Base-by-base conservation (phyloP, 1,140 invertebrate species). In the Anoplophora glabripennis region DNA sequence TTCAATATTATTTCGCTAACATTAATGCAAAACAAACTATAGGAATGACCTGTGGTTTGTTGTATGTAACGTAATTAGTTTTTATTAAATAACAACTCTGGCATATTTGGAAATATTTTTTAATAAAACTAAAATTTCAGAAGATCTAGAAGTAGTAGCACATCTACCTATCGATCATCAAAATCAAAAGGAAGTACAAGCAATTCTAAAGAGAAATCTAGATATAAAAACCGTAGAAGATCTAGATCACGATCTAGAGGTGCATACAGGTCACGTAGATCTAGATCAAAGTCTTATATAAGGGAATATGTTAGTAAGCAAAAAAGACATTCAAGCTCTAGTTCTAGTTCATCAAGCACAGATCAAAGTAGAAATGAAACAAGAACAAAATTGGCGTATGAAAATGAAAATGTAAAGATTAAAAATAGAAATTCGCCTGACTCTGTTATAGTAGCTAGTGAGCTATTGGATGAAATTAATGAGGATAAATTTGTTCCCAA, bases 391-490 rank as follows among this genome's bases (percentile, higher is more conserved):
- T n/a, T 17, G 12, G 62, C 64, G 51, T 59, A 21, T 8, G 49
- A 64, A 38, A 17, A 40, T 37, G 59, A 57, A 52, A 54, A 3
- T 18, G 4, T 40, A 0, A 57, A 42, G 40, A 28, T 4, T 40
- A 28, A 44, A 34, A 46, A 53, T 51, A 10, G 15, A 15, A 37
- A 10, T 18, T 45, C 41, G 34, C 35, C 40, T 35, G 40, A 49
- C 53, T 34, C 15, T 61, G 36, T 59, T 2, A 35, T 42, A 8
- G 45, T 72, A 14, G 67, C 72, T 55, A 51, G 14, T 37, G 62
- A 66, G 35, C 57, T 65, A n/a, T 34, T 73, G 10, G 63, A 72
- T 17, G 66, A 71, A 55, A 72, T 73, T 35, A 75, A 75, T 59
- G 59, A 62, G 44, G 70, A 75, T 35, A 65, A 52, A 35, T 75